Base-by-base conservation (phyloP, 1,140 invertebrate genomes). In the Gonatopus flavifemur region DNA sequence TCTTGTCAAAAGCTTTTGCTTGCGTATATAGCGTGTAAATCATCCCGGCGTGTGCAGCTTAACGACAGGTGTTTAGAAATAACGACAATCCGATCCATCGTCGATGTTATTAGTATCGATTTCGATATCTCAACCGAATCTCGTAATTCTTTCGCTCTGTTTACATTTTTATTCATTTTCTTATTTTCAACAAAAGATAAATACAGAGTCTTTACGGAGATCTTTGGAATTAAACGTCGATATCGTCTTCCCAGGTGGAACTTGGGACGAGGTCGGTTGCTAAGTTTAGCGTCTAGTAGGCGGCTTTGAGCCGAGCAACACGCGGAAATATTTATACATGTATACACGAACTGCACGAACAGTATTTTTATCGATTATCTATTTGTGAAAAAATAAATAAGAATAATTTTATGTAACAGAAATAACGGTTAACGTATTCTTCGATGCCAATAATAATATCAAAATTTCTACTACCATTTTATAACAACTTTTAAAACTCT, bases 241-340 rank as follows among this genome's bases (percentile, higher is more conserved):
- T 72, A 69, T 73, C 58, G 62, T 67, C 57, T 59, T 61, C 50
- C 49, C 65, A 63, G 63, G 51, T 59, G 49, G 51, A 63, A 70
- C 58, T 69, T 73, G 71, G 66, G 72, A 68, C 66, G 64, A 67
- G 69, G 65, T 51, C 68, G 66, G 59, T 54, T 56, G 71, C 73
- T 76, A 76, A 74, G 62, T 76, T 72, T 76, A 76, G 72, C 65
- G 52, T 25, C 52, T 62, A 64, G 69, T 72, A 74, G 70, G 70
- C 69, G 70, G 66, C 52, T 67, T 69, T 65, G 63, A 60, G 43
- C 51, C 57, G 62, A 66, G 69, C 57, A 63, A 67, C 64, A 67
- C 69, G 69, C 51, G 59, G 59, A 72, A 73, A 73, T 73, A 73
- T 73, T 73, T 71, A 73, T 73, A 73, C 67, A 67, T 71, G 57